phyloP scores from a whole-genome alignment of 1,140 invertebrate species.

The Phortica variegata region DNA sequence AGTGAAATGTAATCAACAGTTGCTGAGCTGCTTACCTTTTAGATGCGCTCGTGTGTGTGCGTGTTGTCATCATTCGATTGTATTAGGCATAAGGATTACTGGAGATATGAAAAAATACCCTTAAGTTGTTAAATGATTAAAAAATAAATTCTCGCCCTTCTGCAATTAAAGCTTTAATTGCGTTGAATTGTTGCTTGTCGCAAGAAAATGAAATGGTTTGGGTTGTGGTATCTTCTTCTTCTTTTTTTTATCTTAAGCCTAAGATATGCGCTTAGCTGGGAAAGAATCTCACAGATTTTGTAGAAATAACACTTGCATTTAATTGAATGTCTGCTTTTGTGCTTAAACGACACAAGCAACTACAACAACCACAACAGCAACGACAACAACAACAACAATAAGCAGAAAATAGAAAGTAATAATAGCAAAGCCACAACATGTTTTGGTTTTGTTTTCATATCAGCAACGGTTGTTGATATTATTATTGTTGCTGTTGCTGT shows the following conservation, averaged over 20 bases:
- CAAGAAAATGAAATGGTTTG: constrained; percentile 9
- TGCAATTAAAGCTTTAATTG: neutral
- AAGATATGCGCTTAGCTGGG: constrained; percentile 29
- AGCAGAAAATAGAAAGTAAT: constrained; percentile 28
- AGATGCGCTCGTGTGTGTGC: constrained; percentile 3
- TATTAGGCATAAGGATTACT: too few relatives aligned
- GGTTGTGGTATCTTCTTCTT: constrained; percentile 6
- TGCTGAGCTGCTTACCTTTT: too few relatives aligned
- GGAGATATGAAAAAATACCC: too few relatives aligned
- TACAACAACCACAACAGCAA: constrained; percentile 13
- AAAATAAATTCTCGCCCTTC: neutral
- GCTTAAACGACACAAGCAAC: constrained; percentile 20
- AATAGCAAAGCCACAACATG: constrained; percentile 23
- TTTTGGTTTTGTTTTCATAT: constrained; percentile 26
- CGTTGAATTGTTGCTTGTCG: constrained; percentile 11
- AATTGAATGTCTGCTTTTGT: constrained; percentile 18
- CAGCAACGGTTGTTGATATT: constrained; percentile 12
- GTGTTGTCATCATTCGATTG: constrained; percentile 11
- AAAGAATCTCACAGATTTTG: constrained; percentile 30
- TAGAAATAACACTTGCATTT: constrained; percentile 37
- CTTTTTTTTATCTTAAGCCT: neutral
- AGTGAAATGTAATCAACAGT: too few relatives aligned
- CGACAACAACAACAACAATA: constrained; percentile 24
- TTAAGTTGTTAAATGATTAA: too few relatives aligned
- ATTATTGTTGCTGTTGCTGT: constrained; percentile 11